A percentile compares a stretch with the other conserved stretches of the same genome.
Evolutionary conservation across 2,797 vertebrate genomes (phyloP).

Genomic region (Sciurus carolinensis): DNA sequence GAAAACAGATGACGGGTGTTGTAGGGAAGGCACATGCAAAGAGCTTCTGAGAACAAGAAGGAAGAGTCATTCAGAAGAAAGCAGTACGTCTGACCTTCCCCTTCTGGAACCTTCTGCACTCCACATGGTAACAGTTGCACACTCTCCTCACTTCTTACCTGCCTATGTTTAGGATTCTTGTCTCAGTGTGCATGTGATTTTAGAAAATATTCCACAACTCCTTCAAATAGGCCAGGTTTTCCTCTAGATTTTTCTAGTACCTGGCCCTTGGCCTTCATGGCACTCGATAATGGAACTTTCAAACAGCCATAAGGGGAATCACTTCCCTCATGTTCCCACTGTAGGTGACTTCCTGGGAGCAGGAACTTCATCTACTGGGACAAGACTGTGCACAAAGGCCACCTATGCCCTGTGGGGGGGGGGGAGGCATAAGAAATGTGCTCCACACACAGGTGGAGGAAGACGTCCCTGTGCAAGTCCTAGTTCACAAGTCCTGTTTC

Average conservation of each 20-base stretch:
- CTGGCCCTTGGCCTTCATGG: not conserved
- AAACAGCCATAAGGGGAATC: no score
- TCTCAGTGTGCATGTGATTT: not conserved
- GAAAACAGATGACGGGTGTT: not conserved
- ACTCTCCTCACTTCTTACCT: not conserved
- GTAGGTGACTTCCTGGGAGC: not conserved
- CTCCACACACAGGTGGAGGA: not conserved
- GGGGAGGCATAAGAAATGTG: not conserved
- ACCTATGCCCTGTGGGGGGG: not conserved
- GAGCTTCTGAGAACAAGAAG: not conserved
- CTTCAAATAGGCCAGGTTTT: not conserved
- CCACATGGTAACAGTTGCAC: fast-evolving
- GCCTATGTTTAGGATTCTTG: not conserved
- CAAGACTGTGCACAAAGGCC: not conserved
- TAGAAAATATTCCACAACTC: not conserved
- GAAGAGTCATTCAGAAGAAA: not conserved
- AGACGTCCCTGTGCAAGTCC: not conserved
- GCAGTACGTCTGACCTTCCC: not conserved
- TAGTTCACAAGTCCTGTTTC: not conserved
- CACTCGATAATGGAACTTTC: not conserved
- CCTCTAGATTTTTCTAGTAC: not conserved
- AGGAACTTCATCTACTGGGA: not conserved
- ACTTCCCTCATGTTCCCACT: no score
- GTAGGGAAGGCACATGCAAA: not conserved
- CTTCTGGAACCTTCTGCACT: not conserved